Base-by-base conservation (phyloP, 53 echinoderm and acorn worm genomes). In the Holothuria leucospilota region DNA sequence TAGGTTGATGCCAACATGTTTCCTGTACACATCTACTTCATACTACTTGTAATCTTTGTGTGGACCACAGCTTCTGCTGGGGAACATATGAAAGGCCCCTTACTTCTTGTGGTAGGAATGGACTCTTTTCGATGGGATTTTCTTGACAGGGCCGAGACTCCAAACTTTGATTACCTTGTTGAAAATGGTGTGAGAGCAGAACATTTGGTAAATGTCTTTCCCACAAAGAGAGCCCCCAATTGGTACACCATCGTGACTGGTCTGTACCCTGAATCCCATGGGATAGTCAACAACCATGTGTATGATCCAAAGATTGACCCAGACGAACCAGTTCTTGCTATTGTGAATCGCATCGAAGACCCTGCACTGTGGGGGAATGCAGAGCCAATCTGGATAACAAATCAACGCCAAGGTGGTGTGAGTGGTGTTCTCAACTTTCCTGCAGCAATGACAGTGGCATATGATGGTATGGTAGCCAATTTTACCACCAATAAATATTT, bases 81-180 rank as follows among this genome's bases (percentile, higher is more conserved):
- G 13, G 49, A 64, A 64, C 64, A 23, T 16, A 23, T 58, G 25
- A 53, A 60, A 0, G 69, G 65, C 11, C 91, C 88, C 6, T 87
- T 93, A 20, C 89, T 94, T 39, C 71, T 96, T 41, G 63, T 96
- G 59, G 87, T 96, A 39, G 95, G 93, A 29, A 93, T 96, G 60
- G 97, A 96, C 81, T 90, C 94, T 51, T 96, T 96, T 65, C 91
- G 97, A 38, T 94, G 91, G 89, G 94, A 96, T 58, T 96, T 95
- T 82, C 68, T 93, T 7, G 74, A 90, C 63, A 86, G 86, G 63
- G 91, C 88, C 2, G 86, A 86, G 21, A 95, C 93, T 2, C 97
- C 97, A 59, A 89, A 91, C 68, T 97, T 97, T 88, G 93, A 91
- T 39, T 74, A 80, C 26, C 51, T 97, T 7, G 71, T 86, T 29